Percentiles rank a stretch among this genome's conserved stretches.
These are phyloP conservation scores for Idaea biselata DNA, from an alignment of 2,888 invertebrate species.

Conservation along the genomic window DNA sequence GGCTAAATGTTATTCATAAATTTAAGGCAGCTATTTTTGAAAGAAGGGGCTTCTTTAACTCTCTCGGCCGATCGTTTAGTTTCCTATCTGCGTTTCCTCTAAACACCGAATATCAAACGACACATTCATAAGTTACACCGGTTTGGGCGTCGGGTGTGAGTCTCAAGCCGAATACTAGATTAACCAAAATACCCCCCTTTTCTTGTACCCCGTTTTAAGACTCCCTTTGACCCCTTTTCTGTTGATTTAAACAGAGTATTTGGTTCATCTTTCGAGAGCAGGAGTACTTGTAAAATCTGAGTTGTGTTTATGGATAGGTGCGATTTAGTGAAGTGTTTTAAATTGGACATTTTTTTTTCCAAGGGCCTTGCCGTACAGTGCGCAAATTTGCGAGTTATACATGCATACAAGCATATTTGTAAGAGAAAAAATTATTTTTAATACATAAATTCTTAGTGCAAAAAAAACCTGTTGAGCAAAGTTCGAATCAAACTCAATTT, in stretches of 20 bases:
- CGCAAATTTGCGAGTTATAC: too few relatives aligned
- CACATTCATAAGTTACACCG: conserved; percentile 36
- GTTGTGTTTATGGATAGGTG: too few relatives aligned
- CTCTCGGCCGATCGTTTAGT: background rate
- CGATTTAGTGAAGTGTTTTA: too few relatives aligned
- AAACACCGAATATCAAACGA: conserved; percentile 22
- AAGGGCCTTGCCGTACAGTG: too few relatives aligned
- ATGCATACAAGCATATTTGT: too few relatives aligned
- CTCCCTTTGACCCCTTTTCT: conserved; percentile 12
- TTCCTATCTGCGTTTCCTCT: background rate
- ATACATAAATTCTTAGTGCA: too few relatives aligned
- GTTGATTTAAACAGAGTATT: conserved; percentile 3
- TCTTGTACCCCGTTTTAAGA: background rate
- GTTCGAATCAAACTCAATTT: too few relatives aligned
- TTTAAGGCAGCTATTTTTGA: too few relatives aligned
- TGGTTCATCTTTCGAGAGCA: background rate
- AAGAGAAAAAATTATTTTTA: too few relatives aligned
- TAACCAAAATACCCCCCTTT: conserved; percentile 22
- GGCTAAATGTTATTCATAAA: too few relatives aligned
- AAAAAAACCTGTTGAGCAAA: too few relatives aligned
- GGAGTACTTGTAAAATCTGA: background rate
- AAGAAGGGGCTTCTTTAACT: background rate
- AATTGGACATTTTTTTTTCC: too few relatives aligned
- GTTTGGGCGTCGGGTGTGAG: conserved; percentile 25
- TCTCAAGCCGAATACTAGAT: conserved; percentile 32